Evolutionary conservation across 2,888 invertebrate species (phyloP).

Genomic region (Cryptus viduatorius): DNA sequence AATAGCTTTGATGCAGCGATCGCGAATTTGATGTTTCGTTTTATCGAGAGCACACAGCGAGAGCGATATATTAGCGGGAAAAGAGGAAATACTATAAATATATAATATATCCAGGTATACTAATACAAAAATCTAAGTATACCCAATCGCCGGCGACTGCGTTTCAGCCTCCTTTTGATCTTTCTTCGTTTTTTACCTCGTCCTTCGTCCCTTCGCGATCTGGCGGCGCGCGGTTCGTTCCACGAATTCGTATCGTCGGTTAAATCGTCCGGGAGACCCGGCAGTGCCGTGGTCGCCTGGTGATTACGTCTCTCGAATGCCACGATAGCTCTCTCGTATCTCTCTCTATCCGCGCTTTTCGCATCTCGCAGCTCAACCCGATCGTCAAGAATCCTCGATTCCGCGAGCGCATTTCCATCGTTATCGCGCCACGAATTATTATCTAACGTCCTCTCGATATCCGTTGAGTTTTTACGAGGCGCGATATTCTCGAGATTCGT

Average conservation of each 20-base stretch:
- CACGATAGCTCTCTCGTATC: constrained; percentile 70
- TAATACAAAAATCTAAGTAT: constrained; percentile 76
- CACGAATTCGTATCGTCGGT: constrained; percentile 60
- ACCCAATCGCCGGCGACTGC: constrained; percentile 83
- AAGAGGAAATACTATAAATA: constrained; percentile 4
- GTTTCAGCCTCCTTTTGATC: constrained; percentile 80
- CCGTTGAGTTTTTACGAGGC: constrained; percentile 35
- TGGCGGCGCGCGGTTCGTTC: constrained; percentile 75
- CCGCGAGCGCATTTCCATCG: constrained; percentile 36
- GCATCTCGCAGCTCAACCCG: not conserved
- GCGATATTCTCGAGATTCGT: not conserved
- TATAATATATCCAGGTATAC: constrained; percentile 67
- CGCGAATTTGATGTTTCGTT: not conserved
- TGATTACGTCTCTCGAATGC: constrained; percentile 68
- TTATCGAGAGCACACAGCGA: not conserved
- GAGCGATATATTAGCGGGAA: not conserved
- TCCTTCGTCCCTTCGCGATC: constrained; percentile 79
- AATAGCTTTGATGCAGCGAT: constrained; percentile 6
- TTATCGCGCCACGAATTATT: constrained; percentile 21
- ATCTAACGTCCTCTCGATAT: constrained; percentile 34
- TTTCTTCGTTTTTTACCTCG: constrained; percentile 82
- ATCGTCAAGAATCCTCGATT: constrained; percentile 32
- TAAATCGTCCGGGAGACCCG: constrained; percentile 55
- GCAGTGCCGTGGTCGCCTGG: constrained; percentile 53
- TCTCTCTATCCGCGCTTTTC: constrained; percentile 55